phyloP scores from a whole-genome alignment of 2,888 invertebrate species.

The Steromphala cineraria region DNA sequence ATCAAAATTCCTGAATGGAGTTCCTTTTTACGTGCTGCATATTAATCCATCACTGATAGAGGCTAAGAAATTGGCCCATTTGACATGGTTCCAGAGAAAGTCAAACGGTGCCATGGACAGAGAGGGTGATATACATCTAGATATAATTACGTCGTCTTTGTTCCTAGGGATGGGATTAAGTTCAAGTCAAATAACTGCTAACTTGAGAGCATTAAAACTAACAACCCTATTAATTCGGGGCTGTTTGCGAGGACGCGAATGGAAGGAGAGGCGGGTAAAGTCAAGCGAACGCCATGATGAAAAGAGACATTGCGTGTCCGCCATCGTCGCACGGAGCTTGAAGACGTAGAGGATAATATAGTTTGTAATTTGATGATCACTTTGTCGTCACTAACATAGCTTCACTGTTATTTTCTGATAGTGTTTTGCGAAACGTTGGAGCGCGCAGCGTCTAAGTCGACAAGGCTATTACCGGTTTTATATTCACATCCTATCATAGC shows the following conservation, averaged over 20 bases:
- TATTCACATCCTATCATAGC: neutral
- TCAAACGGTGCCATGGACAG: neutral
- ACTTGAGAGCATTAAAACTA: constrained; percentile 1
- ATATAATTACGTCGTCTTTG: constrained; percentile 15
- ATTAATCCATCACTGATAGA: neutral
- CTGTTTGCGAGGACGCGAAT: neutral
- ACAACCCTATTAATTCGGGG: constrained; percentile 10
- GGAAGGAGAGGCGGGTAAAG: neutral
- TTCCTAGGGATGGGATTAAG: constrained; percentile 7
- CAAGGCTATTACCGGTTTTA: constrained; percentile 5
- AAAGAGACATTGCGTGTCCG: neutral
- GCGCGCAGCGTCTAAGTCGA: neutral
- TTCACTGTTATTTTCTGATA: constrained; percentile 11
- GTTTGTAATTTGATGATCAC: constrained; percentile 7
- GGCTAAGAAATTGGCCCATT: neutral
- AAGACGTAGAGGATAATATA: neutral
- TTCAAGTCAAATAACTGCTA: constrained; percentile 5
- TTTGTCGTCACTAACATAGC: neutral
- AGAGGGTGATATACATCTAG: neutral
- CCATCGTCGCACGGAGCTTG: neutral
- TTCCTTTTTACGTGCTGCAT: constrained; percentile 3
- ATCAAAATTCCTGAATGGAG: constrained; percentile 13
- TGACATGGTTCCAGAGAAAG: neutral
- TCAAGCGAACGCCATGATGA: neutral
- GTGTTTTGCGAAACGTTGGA: constrained; percentile 10